Evolutionary conservation across 1,140 invertebrate genomes (phyloP).

Genomic region (Melipona quadrifasciata): DNA sequence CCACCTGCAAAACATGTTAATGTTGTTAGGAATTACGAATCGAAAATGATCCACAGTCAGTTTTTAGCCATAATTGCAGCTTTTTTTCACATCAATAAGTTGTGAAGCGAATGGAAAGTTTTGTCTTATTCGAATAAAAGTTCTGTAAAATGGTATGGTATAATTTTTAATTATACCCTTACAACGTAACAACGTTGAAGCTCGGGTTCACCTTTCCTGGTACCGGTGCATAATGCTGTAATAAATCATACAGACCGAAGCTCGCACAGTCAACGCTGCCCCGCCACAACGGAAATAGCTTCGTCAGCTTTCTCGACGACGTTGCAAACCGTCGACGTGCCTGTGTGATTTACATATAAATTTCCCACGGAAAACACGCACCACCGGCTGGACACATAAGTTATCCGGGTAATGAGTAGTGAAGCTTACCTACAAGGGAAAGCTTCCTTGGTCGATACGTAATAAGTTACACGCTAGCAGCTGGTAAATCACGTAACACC

Average conservation of each 20-base stretch:
- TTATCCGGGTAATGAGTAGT: neutral
- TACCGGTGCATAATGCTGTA: neutral
- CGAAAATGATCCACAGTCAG: too few species aligned
- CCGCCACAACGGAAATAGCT: neutral
- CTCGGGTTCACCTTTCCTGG: neutral
- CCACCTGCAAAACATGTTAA: too few species aligned
- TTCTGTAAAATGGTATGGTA: too few species aligned
- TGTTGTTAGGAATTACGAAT: too few species aligned
- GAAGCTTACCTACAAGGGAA: neutral
- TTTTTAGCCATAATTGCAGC: too few species aligned
- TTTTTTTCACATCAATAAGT: too few species aligned
- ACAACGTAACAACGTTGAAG: neutral
- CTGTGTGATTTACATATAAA: neutral
- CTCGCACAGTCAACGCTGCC: neutral
- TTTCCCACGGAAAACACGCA: neutral
- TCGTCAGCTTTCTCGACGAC: neutral
- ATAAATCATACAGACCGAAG: neutral
- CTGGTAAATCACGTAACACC: constrained; percentile 7
- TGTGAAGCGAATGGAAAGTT: too few species aligned
- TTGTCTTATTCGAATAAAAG: too few species aligned
- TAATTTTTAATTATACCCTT: too few species aligned
- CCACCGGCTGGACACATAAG: neutral
- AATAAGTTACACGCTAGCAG: neutral
- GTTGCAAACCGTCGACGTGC: neutral
- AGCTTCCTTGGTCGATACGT: constrained; percentile 6